These are phyloP conservation scores for Cyclura pinguis DNA, from an alignment of 2,797 vertebrate genomes.

Conservation along the genomic window DNA sequence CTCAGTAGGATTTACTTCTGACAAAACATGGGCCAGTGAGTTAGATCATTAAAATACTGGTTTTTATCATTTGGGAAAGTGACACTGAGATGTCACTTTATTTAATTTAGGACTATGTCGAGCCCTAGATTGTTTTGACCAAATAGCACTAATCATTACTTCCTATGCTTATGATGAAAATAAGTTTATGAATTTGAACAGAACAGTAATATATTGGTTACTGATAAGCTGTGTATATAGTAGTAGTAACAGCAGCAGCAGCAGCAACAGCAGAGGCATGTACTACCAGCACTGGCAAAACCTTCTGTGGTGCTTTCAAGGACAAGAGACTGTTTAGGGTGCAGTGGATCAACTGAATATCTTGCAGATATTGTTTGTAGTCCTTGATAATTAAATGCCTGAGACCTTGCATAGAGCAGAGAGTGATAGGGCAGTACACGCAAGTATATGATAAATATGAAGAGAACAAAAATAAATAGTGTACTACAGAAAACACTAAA, in stretches of 20 bases:
- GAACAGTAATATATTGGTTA: not conserved
- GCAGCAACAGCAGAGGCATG: not conserved
- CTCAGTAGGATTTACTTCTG: not conserved
- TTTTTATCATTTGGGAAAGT: not conserved
- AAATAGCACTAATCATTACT: not conserved
- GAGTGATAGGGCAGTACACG: not conserved
- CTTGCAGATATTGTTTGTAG: conserved; percentile 16
- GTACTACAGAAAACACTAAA: not conserved
- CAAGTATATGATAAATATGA: not conserved
- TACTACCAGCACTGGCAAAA: not conserved
- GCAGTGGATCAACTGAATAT: conserved; percentile 5
- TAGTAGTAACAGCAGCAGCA: not conserved
- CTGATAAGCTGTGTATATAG: not conserved
- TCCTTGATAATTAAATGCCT: conserved; percentile 17
- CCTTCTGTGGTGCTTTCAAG: not conserved
- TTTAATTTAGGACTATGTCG: not conserved
- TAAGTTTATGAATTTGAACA: not conserved
- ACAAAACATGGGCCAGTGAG: not conserved
- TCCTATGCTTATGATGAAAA: not conserved
- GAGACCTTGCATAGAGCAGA: not conserved
- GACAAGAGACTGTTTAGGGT: not conserved
- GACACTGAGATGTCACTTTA: not conserved
- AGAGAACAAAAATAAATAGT: not conserved
- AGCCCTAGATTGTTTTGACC: not conserved
- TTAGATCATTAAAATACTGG: not conserved